A percentile compares a stretch with the other conserved stretches of the same genome.
phyloP scores from a whole-genome alignment of 2,888 invertebrate genomes.

The Tipula unca region DNA sequence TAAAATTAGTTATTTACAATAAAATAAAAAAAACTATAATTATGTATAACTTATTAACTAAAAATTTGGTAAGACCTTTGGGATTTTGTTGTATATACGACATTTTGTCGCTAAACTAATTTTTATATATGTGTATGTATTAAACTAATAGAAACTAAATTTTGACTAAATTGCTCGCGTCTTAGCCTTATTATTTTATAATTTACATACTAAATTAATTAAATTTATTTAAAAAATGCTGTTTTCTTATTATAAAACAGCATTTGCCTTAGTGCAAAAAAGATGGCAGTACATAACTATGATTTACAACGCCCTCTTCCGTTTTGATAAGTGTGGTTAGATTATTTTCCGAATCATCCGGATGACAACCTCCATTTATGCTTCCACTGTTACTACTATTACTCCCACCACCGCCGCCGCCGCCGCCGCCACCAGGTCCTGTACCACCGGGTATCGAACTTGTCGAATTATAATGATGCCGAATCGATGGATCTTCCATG shows the following conservation, averaged over 20 bases:
- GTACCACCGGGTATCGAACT: slow-evolving; percentile 23
- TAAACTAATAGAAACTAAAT: not conserved
- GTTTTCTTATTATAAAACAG: slow-evolving; percentile 32
- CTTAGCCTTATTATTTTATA: not conserved
- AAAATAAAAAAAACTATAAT: not conserved
- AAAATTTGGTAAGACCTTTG: slow-evolving; percentile 19
- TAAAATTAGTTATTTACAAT: not conserved
- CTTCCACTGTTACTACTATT: not conserved
- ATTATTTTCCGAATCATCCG: slow-evolving; percentile 28
- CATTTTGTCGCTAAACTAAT: not conserved
- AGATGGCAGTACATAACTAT: slow-evolving; percentile 42
- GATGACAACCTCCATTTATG: slow-evolving; percentile 25
- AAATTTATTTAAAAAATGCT: not conserved
- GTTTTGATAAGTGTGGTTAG: slow-evolving; percentile 40
- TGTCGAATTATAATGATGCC: slow-evolving; percentile 25
- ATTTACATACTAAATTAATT: not conserved
- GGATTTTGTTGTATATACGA: slow-evolving; percentile 18
- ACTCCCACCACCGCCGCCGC: slow-evolving; percentile 19
- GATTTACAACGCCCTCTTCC: slow-evolving; percentile 39
- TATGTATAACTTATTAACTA: not conserved
- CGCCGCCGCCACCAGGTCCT: slow-evolving; percentile 1
- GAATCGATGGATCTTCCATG: slow-evolving; percentile 29
- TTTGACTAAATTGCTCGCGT: slow-evolving; percentile 1
- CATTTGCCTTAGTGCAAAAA: slow-evolving; percentile 44
- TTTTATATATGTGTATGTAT: not conserved